These are phyloP conservation scores for Ginglymostoma cirratum DNA, from an alignment of 2,113 vertebrate genomes.

Conservation along the genomic window DNA sequence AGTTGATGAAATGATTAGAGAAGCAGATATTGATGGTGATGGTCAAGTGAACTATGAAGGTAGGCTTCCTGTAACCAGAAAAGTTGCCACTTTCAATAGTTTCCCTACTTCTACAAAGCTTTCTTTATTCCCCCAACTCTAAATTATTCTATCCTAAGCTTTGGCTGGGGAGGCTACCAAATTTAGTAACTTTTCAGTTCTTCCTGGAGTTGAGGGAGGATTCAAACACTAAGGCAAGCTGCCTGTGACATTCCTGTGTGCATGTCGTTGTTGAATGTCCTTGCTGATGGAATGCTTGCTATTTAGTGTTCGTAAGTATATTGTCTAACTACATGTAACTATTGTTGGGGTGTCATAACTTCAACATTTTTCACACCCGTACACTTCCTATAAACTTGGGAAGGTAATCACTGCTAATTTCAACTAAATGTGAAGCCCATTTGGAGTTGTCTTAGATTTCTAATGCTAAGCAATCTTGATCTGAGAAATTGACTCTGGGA, in stretches of 20 bases:
- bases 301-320: no score
- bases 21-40: conserved; percentile 99
- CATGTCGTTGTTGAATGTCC: no score
- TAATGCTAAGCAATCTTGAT: not conserved
- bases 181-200: not conserved
- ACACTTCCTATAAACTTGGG: not conserved
- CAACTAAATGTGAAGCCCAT: not conserved
- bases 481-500: not conserved
- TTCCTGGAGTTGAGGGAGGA: not conserved
- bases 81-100: not conserved
- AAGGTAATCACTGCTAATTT: not conserved
- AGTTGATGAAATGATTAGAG: conserved; percentile 98
- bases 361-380: not conserved
- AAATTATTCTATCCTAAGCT: not conserved
- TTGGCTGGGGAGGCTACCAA: not conserved
- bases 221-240: not conserved
- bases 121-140: no score
- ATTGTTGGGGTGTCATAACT: no score
- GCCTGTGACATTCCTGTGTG: no score
- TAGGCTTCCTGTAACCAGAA: conserved; percentile 45
- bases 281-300: no score
- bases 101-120: not conserved
- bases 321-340: no score
- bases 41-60: conserved; percentile 99
- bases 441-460: not conserved